A percentile compares a stretch with the other conserved stretches of the same genome.
phyloP scores from a whole-genome alignment of 2,797 vertebrate genomes.

The Girardinus metallicus region DNA sequence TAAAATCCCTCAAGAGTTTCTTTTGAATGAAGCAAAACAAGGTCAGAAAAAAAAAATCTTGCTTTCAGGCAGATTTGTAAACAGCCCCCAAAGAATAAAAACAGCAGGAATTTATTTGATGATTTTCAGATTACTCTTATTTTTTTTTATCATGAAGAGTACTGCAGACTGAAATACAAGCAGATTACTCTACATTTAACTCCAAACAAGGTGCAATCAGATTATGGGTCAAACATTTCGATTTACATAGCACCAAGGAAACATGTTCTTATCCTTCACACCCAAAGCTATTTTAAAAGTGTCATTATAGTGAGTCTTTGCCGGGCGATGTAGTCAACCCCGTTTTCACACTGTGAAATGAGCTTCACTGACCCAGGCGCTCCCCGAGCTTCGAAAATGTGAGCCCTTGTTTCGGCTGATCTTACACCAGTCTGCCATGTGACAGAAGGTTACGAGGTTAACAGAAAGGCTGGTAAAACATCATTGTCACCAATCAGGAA shows the following conservation, averaged over 20 bases:
- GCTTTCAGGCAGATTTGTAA: slow-evolving; percentile 15
- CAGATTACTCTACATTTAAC: background rate
- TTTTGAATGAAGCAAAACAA: slow-evolving; percentile 41
- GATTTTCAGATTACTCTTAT: background rate
- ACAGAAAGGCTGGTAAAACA: slow-evolving; percentile 36
- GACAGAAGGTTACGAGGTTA: slow-evolving; percentile 48
- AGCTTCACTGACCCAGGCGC: slow-evolving; percentile 28
- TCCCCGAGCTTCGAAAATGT: slow-evolving; percentile 21
- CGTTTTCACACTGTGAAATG: slow-evolving; percentile 49
- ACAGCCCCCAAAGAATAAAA: slow-evolving; percentile 24
- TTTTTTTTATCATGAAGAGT: slow-evolving; percentile 2
- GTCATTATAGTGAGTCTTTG: slow-evolving; percentile 23
- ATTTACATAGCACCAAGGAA: slow-evolving; percentile 18
- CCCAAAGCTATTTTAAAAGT: slow-evolving; percentile 30
- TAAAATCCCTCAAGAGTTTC: slow-evolving; percentile 18
- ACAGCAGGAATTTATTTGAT: background rate
- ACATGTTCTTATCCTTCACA: slow-evolving; percentile 4
- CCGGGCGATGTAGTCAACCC: slow-evolving; percentile 36
- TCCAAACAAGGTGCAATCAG: background rate
- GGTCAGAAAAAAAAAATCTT: slow-evolving; percentile 18
- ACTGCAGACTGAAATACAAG: background rate
- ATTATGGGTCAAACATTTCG: slow-evolving; percentile 1
- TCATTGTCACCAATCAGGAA: slow-evolving; percentile 49
- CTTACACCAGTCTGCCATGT: slow-evolving; percentile 32
- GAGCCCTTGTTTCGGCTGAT: slow-evolving; percentile 20